Evolutionary conservation across 2,113 vertebrate genomes (phyloP).

Genomic region (Triplophysa dalaica): DNA sequence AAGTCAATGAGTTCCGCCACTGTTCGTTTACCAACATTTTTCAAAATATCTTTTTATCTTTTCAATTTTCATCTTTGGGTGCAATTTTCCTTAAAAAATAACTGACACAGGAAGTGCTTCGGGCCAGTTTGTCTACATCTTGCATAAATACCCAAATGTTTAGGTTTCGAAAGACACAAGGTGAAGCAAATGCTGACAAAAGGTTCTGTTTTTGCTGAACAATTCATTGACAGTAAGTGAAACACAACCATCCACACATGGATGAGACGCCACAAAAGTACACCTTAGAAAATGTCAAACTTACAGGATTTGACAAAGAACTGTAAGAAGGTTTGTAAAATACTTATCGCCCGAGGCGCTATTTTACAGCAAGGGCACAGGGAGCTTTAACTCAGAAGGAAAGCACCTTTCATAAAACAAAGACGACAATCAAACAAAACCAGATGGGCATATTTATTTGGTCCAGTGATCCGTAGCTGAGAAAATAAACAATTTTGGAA

Average conservation of each 20-base stretch:
- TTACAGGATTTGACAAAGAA: conserved; percentile 14
- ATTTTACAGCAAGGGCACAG: neutral
- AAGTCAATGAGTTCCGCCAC: no score
- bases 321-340: conserved; percentile 17
- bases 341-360: neutral
- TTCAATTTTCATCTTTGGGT: neutral
- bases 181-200: no score
- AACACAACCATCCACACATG: neutral
- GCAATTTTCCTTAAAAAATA: neutral
- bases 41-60: no score
- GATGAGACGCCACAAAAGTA: conserved; percentile 9
- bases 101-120: neutral
- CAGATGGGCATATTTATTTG: conserved; percentile 20
- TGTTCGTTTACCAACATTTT: no score
- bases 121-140: neutral
- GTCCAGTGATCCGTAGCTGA: neutral
- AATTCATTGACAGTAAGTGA: neutral
- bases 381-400: neutral
- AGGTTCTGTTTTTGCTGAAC: neutral
- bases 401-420: neutral
- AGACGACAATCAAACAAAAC: conserved; percentile 11
- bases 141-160: no score
- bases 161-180: neutral
- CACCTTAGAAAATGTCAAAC: conserved; percentile 1
- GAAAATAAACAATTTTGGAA: conserved; percentile 13